Evolutionary conservation across 2,797 vertebrate genomes (phyloP).

Genomic region (Myotis pilosus): DNA sequence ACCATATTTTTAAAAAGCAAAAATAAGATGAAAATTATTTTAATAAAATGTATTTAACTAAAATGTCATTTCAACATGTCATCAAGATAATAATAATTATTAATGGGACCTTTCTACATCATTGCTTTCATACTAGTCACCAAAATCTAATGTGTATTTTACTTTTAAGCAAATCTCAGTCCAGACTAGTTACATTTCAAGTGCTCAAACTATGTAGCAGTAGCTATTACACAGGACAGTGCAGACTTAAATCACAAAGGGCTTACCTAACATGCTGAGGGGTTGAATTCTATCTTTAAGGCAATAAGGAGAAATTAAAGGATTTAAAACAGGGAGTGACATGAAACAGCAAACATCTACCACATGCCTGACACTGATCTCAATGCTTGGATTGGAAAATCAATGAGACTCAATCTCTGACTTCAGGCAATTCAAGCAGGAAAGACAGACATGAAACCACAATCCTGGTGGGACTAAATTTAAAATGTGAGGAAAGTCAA

Average conservation of each 20-base stretch:
- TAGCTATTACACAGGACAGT: neutral
- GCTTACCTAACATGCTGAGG: neutral
- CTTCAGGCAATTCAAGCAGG: neutral
- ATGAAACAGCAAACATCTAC: neutral
- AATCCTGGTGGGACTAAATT: neutral
- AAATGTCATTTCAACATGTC: neutral
- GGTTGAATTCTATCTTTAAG: constrained; percentile 37
- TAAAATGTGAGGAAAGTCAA: neutral
- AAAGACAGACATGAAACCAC: neutral
- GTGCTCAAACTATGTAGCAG: neutral
- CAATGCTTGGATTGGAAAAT: neutral
- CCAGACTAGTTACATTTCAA: constrained; percentile 31
- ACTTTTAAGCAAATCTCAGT: neutral
- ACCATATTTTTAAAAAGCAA: neutral
- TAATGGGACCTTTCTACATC: neutral
- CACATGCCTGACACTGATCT: neutral
- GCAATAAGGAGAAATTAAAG: constrained; percentile 32
- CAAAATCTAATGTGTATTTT: neutral
- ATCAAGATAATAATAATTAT: neutral
- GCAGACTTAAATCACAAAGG: neutral
- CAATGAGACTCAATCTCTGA: neutral
- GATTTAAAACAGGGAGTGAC: neutral
- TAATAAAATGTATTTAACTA: neutral
- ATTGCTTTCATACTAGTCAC: neutral
- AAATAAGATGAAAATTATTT: neutral